Evolutionary conservation across 2,888 invertebrate genomes (phyloP).

Genomic region (Pheosia gnoma): DNA sequence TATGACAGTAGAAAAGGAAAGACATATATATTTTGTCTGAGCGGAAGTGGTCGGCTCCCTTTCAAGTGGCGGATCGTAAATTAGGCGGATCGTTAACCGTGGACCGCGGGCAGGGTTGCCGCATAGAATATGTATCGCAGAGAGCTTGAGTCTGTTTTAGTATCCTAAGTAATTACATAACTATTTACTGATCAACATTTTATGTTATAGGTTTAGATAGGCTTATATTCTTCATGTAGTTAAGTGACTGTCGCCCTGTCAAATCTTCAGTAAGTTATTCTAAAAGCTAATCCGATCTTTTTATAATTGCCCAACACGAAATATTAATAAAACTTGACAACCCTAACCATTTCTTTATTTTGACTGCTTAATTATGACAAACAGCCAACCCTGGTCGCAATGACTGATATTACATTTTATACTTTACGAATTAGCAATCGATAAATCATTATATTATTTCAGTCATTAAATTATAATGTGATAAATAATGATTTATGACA

Average conservation of each 20-base stretch:
- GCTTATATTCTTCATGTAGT: too few species aligned
- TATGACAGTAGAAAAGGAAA: conserved; percentile 39
- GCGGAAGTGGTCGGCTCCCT: conserved; percentile 37
- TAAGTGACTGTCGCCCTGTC: too few species aligned
- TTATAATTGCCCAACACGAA: neutral
- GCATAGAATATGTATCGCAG: neutral
- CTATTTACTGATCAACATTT: too few species aligned
- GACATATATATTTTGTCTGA: conserved; percentile 42
- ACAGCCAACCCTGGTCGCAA: conserved; percentile 35
- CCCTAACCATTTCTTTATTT: conserved; percentile 35
- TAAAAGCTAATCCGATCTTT: too few species aligned
- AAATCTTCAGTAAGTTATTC: too few species aligned
- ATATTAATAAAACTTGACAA: conserved; percentile 21
- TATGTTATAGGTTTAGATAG: too few species aligned
- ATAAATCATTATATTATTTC: conserved; percentile 40
- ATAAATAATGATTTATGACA: conserved; percentile 20
- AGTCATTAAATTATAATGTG: conserved; percentile 28
- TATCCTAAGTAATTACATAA: too few species aligned
- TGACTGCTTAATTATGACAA: conserved; percentile 52
- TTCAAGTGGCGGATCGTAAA: conserved; percentile 47
- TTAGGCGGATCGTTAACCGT: conserved; percentile 41
- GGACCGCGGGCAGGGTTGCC: conserved; percentile 30
- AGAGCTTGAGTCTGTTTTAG: neutral
- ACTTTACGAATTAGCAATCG: conserved; percentile 40
- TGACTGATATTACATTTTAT: conserved; percentile 33